Percentiles rank a stretch among this genome's conserved stretches.
These are phyloP conservation scores for Chaetodon trifasciatus DNA, from an alignment of 2,797 vertebrate genomes.

Conservation along the genomic window DNA sequence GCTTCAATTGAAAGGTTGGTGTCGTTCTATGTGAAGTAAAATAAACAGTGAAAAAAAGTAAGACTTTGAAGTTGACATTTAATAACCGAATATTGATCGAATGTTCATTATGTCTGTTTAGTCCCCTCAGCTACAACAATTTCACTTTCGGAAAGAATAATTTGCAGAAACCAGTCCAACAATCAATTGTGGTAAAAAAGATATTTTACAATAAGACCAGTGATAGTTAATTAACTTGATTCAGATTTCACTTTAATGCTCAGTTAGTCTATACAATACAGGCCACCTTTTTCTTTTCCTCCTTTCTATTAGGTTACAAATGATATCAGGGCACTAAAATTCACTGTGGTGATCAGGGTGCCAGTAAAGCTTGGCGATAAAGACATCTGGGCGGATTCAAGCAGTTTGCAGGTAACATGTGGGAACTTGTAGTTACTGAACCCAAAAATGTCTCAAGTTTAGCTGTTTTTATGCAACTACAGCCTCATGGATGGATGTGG, in stretches of 20 bases:
- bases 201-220: background rate
- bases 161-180: constrained; percentile 73
- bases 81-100: background rate
- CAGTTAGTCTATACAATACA: background rate
- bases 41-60: background rate
- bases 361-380: constrained; percentile 82
- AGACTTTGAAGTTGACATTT: background rate
- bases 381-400: constrained; percentile 78
- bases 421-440: background rate
- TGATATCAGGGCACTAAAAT: constrained; percentile 69
- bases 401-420: constrained; percentile 68
- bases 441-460: background rate
- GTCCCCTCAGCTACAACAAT: constrained; percentile 86
- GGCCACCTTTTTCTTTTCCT: background rate
- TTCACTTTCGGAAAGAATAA: constrained; percentile 80
- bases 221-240: background rate
- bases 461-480: background rate
- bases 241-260: background rate
- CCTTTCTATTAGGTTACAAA: constrained; percentile 83
- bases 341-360: constrained; percentile 85
- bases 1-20: constrained; percentile 80
- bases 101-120: constrained; percentile 54
- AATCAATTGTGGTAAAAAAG: constrained; percentile 83
- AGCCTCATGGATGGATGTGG: background rate
- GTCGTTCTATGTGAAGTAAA: background rate